A percentile compares a stretch with the other conserved stretches of the same genome.
phyloP scores from a whole-genome alignment of 2,888 invertebrate species.

The Erebia palarica region DNA sequence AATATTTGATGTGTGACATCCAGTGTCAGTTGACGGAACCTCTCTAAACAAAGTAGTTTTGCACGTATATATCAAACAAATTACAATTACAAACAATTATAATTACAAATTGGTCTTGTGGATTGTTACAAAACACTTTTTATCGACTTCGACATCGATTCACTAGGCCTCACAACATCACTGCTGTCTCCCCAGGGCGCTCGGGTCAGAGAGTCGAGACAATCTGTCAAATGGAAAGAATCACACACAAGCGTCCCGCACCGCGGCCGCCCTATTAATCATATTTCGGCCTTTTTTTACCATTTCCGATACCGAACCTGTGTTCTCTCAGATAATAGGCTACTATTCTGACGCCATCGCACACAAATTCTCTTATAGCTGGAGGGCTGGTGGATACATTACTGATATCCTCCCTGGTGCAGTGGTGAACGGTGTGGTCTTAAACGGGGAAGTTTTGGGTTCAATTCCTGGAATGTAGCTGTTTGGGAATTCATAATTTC shows the following conservation, averaged over 20 bases:
- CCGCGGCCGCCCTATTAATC: slow-evolving; percentile 78
- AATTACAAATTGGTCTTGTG: too few relatives aligned
- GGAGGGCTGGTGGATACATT: not conserved
- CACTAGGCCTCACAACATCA: slow-evolving; percentile 59
- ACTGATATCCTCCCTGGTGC: too few relatives aligned
- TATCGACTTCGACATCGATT: slow-evolving; percentile 61
- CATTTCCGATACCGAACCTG: slow-evolving; percentile 75
- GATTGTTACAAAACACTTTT: not conserved
- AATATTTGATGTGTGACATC: too few relatives aligned
- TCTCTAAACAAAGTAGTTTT: too few relatives aligned
- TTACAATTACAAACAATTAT: too few relatives aligned
- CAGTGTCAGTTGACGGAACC: too few relatives aligned
- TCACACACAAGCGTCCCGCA: slow-evolving; percentile 73
- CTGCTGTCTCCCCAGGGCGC: slow-evolving; percentile 76
- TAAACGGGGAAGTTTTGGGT: too few relatives aligned
- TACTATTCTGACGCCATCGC: slow-evolving; percentile 65
- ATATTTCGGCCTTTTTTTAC: slow-evolving; percentile 78
- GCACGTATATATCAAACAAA: too few relatives aligned
- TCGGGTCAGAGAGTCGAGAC: slow-evolving; percentile 79
- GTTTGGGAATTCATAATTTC: too few relatives aligned
- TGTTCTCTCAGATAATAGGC: slow-evolving; percentile 77
- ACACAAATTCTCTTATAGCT: slow-evolving; percentile 30
- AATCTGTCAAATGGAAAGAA: slow-evolving; percentile 81
- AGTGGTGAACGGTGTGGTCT: too few relatives aligned
- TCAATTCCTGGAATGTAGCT: too few relatives aligned